Evolutionary conservation across 2,797 vertebrate genomes (phyloP).

Genomic region (Anomalospiza imberbis): DNA sequence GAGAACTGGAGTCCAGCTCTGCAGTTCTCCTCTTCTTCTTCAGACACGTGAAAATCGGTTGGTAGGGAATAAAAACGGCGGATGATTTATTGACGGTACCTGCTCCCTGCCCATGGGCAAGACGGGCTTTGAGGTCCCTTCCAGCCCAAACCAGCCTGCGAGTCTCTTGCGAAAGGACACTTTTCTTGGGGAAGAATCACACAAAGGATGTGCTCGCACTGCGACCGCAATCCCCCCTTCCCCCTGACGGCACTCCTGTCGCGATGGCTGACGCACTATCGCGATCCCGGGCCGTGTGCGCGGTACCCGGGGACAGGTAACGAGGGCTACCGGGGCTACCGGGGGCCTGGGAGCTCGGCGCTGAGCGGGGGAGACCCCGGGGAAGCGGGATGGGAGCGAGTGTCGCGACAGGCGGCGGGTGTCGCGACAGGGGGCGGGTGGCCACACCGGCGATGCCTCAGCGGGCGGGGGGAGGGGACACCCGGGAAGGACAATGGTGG

Average conservation of each 20-base stretch:
- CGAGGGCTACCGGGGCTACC: background rate
- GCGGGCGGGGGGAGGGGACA: background rate
- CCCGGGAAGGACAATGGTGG: background rate
- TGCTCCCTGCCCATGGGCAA: background rate
- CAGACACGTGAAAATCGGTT: background rate
- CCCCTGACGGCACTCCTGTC: background rate
- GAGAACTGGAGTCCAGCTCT: background rate
- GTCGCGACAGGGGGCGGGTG: background rate
- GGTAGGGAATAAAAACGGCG: background rate
- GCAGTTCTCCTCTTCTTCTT: background rate
- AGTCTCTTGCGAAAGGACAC: background rate
- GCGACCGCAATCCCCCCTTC: background rate
- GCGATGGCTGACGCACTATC: background rate
- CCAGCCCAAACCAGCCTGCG: background rate
- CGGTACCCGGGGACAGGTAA: background rate
- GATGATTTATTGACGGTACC: background rate
- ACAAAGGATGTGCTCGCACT: conserved; percentile 43
- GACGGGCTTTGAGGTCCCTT: background rate
- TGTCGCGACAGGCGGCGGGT: background rate
- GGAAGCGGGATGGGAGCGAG: background rate
- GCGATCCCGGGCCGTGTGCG: background rate
- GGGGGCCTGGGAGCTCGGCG: background rate
- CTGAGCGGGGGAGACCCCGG: background rate
- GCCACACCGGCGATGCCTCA: background rate
- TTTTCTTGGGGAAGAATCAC: background rate